Evolutionary conservation across 1,140 invertebrate species (phyloP).

Genomic region (Latrodectus geometricus): DNA sequence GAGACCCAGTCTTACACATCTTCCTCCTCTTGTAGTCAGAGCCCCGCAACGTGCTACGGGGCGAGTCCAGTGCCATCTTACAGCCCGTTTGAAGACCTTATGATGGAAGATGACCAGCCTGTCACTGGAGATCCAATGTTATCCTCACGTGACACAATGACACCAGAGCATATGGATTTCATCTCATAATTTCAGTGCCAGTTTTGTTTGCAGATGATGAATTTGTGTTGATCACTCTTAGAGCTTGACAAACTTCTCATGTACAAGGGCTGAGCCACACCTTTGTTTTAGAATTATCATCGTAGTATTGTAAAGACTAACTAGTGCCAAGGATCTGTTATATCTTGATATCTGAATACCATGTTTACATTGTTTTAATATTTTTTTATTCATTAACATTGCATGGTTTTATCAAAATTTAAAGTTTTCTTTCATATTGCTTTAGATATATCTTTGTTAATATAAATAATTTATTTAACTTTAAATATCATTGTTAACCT

Average conservation of each 20-base stretch:
- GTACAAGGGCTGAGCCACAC: too few relatives aligned
- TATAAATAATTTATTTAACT: too few relatives aligned
- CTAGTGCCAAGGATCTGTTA: neutral
- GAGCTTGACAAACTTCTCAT: too few relatives aligned
- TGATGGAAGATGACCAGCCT: slow-evolving; percentile 51
- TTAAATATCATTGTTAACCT: too few relatives aligned
- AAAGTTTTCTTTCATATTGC: too few relatives aligned
- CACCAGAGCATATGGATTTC: slow-evolving; percentile 45
- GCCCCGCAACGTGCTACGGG: neutral
- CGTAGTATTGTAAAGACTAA: neutral
- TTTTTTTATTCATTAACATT: too few relatives aligned
- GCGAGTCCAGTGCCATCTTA: neutral
- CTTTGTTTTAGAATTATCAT: too few relatives aligned
- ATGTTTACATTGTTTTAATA: too few relatives aligned
- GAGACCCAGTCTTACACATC: slow-evolving; percentile 2
- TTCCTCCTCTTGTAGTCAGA: slow-evolving; percentile 44
- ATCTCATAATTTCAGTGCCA: slow-evolving; percentile 4
- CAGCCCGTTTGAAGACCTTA: slow-evolving; percentile 22
- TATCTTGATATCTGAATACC: neutral
- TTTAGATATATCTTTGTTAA: too few relatives aligned
- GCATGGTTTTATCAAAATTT: too few relatives aligned
- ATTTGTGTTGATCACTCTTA: too few relatives aligned
- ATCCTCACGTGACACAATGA: slow-evolving; percentile 20
- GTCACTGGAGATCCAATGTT: slow-evolving; percentile 46
- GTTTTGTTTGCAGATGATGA: neutral